Percentiles rank a stretch among this genome's conserved stretches.
Evolutionary conservation across 2,888 invertebrate genomes (phyloP).

Genomic region (Luffia ferchaultella): DNA sequence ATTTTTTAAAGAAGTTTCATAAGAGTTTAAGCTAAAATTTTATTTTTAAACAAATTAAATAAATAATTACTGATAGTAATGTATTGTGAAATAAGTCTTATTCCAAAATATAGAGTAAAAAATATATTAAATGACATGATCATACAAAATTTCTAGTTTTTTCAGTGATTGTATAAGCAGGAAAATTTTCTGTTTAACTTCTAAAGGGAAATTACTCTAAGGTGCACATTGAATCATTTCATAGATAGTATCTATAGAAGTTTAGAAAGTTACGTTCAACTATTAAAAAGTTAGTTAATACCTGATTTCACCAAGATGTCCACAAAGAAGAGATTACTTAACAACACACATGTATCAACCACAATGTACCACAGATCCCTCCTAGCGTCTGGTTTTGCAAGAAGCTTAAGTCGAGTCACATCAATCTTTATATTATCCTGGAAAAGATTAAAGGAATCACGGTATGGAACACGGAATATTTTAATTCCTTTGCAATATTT

Average conservation of each 20-base stretch:
- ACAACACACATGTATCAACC: conserved; percentile 31
- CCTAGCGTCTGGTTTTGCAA: conserved; percentile 19
- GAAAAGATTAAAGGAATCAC: not conserved
- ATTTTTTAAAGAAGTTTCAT: conserved; percentile 2
- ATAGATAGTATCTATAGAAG: too few species aligned
- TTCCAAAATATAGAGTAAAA: too few species aligned
- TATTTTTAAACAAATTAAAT: too few species aligned
- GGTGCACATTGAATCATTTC: too few species aligned
- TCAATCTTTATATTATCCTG: conserved; percentile 16
- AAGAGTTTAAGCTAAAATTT: not conserved
- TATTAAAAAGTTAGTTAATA: conserved; percentile 21
- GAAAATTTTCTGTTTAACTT: too few species aligned
- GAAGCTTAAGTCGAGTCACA: conserved; percentile 24
- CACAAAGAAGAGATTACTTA: conserved; percentile 31
- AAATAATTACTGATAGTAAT: too few species aligned
- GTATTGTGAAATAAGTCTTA: too few species aligned
- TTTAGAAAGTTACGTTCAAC: too few species aligned
- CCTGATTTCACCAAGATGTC: conserved; percentile 32
- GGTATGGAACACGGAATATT: not conserved
- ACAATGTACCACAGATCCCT: conserved; percentile 34
- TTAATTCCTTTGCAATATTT: not conserved
- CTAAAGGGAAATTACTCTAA: too few species aligned
- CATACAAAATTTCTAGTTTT: too few species aligned
- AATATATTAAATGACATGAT: too few species aligned
- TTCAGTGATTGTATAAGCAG: too few species aligned